phyloP scores from a whole-genome alignment of 2,888 invertebrate species.

The Sminthurinus aureus region DNA sequence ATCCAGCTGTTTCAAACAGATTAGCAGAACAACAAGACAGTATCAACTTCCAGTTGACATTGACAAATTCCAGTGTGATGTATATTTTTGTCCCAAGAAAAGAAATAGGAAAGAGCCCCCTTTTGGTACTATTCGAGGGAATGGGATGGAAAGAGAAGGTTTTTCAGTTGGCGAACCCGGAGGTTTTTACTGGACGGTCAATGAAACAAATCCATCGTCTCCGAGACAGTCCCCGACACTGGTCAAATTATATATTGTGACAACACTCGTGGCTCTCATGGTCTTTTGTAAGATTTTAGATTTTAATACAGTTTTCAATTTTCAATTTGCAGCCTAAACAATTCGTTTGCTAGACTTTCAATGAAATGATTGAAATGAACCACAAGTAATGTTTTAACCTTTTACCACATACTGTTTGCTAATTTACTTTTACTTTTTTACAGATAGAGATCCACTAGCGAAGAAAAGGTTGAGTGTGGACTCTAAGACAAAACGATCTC shows the following conservation, averaged over 20 bases:
- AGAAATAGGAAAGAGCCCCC: not conserved
- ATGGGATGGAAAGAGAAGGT: not conserved
- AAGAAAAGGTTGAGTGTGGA: not conserved
- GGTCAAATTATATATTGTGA: not conserved
- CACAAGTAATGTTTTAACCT: too few species aligned
- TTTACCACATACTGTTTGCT: not conserved
- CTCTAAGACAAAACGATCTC: too few species aligned
- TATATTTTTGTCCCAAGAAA: not conserved
- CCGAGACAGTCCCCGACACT: not conserved
- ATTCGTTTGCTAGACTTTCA: too few species aligned
- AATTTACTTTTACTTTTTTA: not conserved
- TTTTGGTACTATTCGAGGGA: constrained; percentile 1
- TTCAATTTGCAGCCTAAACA: not conserved
- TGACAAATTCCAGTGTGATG: constrained; percentile 6
- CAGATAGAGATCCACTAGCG: not conserved
- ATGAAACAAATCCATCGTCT: constrained; percentile 1
- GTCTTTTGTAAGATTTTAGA: constrained; percentile 4
- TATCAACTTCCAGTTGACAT: not conserved
- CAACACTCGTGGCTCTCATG: constrained; percentile 5
- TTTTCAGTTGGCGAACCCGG: constrained; percentile 1
- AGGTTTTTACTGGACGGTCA: constrained; percentile 18
- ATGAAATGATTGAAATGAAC: too few species aligned
- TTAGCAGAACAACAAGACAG: not conserved
- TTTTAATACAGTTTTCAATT: not conserved
- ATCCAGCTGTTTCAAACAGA: not conserved